Evolutionary conservation across 2,888 invertebrate species (phyloP).

Genomic region (Mythimna loreyi): DNA sequence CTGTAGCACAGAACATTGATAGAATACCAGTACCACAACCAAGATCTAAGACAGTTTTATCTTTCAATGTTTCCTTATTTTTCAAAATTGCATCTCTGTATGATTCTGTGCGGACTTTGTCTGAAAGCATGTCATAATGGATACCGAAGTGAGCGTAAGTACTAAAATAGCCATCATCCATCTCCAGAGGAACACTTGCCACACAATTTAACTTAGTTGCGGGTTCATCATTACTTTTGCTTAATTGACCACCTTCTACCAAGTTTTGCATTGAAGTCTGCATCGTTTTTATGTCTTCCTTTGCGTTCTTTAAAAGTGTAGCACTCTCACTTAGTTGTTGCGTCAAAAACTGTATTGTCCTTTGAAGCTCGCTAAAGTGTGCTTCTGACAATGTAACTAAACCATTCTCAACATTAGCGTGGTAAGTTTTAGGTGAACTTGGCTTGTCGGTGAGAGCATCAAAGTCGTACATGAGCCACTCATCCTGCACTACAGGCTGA

Average conservation of each 20-base stretch:
- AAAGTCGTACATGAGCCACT: slow-evolving; percentile 96
- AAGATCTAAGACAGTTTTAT: slow-evolving; percentile 97
- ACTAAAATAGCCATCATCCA: slow-evolving; percentile 95
- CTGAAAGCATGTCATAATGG: slow-evolving; percentile 98
- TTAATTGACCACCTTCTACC: slow-evolving; percentile 82
- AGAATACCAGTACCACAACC: slow-evolving; percentile 99
- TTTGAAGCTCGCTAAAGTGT: slow-evolving; percentile 91
- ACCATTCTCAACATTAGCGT: slow-evolving; percentile 92
- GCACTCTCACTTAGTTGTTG: slow-evolving; percentile 92
- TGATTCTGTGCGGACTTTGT: slow-evolving; percentile 96
- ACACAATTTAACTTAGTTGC: slow-evolving; percentile 78
- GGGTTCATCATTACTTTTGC: slow-evolving; percentile 63
- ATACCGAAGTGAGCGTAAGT: slow-evolving; percentile 97
- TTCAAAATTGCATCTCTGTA: slow-evolving; percentile 96
- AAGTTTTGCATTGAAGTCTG: slow-evolving; percentile 90
- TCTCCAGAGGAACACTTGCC: slow-evolving; percentile 89
- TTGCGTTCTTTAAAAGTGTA: slow-evolving; percentile 90
- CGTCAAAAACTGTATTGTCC: slow-evolving; percentile 90
- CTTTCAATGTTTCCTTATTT: slow-evolving; percentile 93
- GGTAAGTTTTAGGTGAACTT: slow-evolving; percentile 86
- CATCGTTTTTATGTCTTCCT: slow-evolving; percentile 91
- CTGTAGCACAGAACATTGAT: slow-evolving; percentile 99
- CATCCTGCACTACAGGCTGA: slow-evolving; percentile 94
- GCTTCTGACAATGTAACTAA: slow-evolving; percentile 91
- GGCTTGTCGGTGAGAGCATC: slow-evolving; percentile 83